phyloP scores from a whole-genome alignment of 2,113 vertebrate species.

The Brienomyrus longianalis region DNA sequence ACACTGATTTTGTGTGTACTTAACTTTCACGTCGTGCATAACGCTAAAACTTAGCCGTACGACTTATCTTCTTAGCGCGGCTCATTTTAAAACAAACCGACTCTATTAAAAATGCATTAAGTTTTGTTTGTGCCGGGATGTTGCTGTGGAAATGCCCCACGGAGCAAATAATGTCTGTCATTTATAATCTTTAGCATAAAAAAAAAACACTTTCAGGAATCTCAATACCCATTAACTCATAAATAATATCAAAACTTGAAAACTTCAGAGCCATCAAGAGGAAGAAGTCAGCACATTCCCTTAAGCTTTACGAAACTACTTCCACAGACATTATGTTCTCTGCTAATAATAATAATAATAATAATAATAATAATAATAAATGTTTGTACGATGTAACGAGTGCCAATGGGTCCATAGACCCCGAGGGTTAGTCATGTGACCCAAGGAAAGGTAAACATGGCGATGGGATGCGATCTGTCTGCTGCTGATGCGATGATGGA shows the following conservation, averaged over 20 bases:
- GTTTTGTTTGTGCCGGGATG: not conserved
- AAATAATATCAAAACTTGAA: slow-evolving; percentile 3
- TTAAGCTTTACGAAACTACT: not conserved
- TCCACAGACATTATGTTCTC: not conserved
- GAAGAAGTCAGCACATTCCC: not conserved
- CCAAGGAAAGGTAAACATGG: not conserved
- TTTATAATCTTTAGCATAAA: slow-evolving; percentile 12
- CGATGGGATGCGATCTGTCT: not conserved
- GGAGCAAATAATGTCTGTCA: slow-evolving; percentile 14
- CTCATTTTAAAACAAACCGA: slow-evolving; percentile 18
- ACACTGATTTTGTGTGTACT: not conserved
- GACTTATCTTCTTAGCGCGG: not conserved
- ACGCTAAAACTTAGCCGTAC: not conserved
- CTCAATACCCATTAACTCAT: not conserved
- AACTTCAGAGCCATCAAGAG: slow-evolving; percentile 8
- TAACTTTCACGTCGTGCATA: not conserved
- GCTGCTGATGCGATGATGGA: slow-evolving; percentile 1
- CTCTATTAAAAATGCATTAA: slow-evolving; percentile 11
- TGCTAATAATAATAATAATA: not conserved
- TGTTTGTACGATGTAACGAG: not conserved
- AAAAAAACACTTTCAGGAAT: slow-evolving; percentile 12
- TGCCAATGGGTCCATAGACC: not conserved
- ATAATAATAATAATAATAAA: not conserved
- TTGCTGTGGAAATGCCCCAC: not conserved
- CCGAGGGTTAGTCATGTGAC: not conserved